These are phyloP conservation scores for Nemopilema nomurai DNA, from an alignment of 30 jellyfish, hydroid and myxozoan species.

Conservation along the genomic window DNA sequence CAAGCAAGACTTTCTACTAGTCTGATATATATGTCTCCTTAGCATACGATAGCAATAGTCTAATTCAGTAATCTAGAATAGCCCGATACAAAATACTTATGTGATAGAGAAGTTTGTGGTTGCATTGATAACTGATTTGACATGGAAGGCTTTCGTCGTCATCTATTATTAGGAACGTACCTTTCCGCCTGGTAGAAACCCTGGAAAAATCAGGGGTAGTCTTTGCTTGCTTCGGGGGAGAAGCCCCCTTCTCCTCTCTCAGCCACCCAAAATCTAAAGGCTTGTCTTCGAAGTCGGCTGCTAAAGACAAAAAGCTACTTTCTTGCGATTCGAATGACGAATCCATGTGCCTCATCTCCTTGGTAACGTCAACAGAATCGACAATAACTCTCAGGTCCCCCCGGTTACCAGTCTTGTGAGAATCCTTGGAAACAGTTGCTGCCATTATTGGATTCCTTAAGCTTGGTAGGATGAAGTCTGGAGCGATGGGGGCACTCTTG, in stretches of 20 bases:
- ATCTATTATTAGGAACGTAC: not conserved
- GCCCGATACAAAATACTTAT: no score
- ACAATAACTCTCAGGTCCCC: conserved; percentile 38
- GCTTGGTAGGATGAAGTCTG: not conserved
- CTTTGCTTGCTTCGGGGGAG: conserved; percentile 64
- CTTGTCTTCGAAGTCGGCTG: conserved; percentile 5
- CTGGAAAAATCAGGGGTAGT: conserved; percentile 13
- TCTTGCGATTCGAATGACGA: conserved; percentile 59
- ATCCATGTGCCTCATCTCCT: conserved; percentile 21
- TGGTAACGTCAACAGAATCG: conserved; percentile 32
- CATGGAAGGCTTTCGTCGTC: no score
- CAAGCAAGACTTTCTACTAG: no score
- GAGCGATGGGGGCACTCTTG: not conserved
- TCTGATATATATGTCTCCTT: no score
- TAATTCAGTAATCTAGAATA: no score
- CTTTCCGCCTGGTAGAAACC: not conserved
- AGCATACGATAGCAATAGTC: no score
- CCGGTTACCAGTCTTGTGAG: not conserved
- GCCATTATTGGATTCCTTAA: not conserved
- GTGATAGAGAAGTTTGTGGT: no score
- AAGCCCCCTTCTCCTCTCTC: conserved; percentile 28
- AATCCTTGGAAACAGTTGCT: conserved; percentile 1
- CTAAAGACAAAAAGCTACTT: conserved; percentile 27
- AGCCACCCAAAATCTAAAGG: conserved; percentile 8
- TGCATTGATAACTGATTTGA: no score